Evolutionary conservation across 2,113 vertebrate species (phyloP).

Genomic region (Thalassarche chlororhynchos): DNA sequence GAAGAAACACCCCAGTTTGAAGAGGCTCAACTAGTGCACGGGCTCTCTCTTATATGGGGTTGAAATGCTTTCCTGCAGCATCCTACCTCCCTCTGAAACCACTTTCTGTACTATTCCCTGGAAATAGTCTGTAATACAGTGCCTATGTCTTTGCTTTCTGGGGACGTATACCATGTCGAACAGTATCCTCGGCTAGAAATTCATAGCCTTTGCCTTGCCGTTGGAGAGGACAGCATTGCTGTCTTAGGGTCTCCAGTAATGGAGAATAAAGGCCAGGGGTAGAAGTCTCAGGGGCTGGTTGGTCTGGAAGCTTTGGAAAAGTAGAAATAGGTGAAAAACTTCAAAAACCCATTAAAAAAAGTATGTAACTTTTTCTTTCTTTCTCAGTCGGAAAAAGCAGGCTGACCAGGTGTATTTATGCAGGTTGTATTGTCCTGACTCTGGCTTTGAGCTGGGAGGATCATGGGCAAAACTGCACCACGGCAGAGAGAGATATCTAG

Average conservation of each 20-base stretch:
- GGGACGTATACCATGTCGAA: rapidly evolving
- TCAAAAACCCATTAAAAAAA: background rate
- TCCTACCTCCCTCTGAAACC: background rate
- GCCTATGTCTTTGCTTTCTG: background rate
- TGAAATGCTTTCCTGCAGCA: background rate
- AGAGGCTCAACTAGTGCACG: background rate
- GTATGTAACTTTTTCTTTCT: background rate
- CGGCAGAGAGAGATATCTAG: background rate
- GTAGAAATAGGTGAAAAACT: background rate
- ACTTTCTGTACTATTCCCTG: background rate
- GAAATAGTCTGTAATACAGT: background rate
- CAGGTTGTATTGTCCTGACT: background rate
- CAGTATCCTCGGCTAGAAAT: background rate
- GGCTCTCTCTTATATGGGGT: background rate
- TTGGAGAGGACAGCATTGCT: background rate
- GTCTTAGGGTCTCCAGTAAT: background rate
- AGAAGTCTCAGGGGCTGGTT: background rate
- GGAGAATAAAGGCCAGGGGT: background rate
- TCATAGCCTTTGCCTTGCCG: background rate
- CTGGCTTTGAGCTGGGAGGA: background rate
- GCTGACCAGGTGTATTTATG: background rate
- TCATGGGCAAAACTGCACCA: background rate
- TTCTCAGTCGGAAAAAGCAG: background rate
- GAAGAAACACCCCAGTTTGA: background rate
- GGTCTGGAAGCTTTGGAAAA: background rate